Percentiles rank a stretch among this genome's conserved stretches.
Conservation (phyloP, 2,797 vertebrate genomes). For the Synaphobranchus kaupii region DNA sequence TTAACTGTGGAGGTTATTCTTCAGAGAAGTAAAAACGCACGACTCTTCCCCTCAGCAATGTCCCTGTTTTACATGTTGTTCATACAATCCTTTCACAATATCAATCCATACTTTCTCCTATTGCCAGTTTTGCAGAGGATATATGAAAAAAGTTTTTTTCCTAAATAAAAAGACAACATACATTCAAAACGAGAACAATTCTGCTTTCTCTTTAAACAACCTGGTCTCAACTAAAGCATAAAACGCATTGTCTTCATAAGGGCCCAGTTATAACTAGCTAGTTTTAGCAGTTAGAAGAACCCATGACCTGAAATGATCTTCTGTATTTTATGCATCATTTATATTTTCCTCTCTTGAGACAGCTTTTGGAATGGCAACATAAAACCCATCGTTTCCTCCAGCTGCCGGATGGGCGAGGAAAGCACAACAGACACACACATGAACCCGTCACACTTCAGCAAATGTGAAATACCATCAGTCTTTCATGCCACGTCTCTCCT, state of each 20-base stretch:
- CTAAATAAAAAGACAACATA: background rate
- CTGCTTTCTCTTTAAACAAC: background rate
- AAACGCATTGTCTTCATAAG: background rate
- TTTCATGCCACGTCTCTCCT: background rate
- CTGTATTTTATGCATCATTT: background rate
- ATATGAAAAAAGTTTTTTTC: background rate
- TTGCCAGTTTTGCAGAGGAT: background rate
- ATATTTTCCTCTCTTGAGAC: background rate
- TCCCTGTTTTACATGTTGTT: background rate
- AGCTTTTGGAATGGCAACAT: background rate
- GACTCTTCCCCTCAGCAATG: background rate
- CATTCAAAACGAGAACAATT: background rate
- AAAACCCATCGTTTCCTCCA: background rate
- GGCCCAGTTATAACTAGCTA: background rate
- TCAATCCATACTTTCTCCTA: background rate
- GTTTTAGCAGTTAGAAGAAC: no score
- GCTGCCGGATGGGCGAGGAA: background rate
- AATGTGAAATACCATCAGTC: background rate
- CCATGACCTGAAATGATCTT: background rate
- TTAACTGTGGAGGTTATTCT: slow-evolving; percentile 13
- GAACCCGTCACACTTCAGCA: background rate
- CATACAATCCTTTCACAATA: background rate
- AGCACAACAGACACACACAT: background rate
- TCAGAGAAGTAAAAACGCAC: background rate
- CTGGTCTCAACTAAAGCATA: background rate